Percentiles rank a stretch among this genome's conserved stretches.
Conservation (phyloP, 1,140 invertebrate genomes). For the Drosophila nigromelanica region DNA sequence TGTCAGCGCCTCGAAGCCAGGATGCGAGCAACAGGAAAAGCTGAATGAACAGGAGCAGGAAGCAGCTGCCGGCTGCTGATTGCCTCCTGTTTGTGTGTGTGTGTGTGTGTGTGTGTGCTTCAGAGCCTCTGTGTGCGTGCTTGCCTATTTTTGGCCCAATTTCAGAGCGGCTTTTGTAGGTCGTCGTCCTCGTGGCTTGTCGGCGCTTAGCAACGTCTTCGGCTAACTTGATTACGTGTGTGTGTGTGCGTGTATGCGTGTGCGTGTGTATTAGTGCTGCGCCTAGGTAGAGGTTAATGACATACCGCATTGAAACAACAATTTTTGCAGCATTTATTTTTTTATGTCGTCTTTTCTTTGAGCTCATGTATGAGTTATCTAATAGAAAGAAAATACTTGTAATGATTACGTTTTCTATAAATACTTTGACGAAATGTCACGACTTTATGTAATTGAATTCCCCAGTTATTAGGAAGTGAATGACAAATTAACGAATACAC, state of each 20-base stretch:
- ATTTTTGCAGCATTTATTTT: too few relatives aligned
- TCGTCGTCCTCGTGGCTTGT: constrained; percentile 47
- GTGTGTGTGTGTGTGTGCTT: constrained; percentile 5
- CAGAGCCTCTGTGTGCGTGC: neutral
- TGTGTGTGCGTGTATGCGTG: neutral
- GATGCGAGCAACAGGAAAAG: constrained; percentile 14
- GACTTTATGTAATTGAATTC: too few relatives aligned
- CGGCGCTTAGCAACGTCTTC: constrained; percentile 15
- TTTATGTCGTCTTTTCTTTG: too few relatives aligned
- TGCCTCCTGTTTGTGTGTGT: constrained; percentile 11
- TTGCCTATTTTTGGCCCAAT: constrained; percentile 57
- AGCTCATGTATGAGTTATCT: neutral
- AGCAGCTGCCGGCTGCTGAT: constrained; percentile 29
- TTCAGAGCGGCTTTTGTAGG: constrained; percentile 42
- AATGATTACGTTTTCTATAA: too few relatives aligned
- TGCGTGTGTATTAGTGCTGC: constrained; percentile 12
- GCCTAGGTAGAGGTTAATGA: neutral
- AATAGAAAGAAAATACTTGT: neutral
- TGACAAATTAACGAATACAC: too few relatives aligned
- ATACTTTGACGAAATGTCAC: too few relatives aligned
- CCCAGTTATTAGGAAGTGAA: too few relatives aligned
- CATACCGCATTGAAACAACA: too few relatives aligned
- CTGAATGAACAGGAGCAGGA: constrained; percentile 28
- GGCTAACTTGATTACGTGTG: constrained; percentile 13
- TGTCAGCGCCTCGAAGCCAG: constrained; percentile 56